Evolutionary conservation across 2,113 vertebrate genomes (phyloP), one percentile per base, ranked within the genome.

Genomic region (Elgaria multicarinata): DNA sequence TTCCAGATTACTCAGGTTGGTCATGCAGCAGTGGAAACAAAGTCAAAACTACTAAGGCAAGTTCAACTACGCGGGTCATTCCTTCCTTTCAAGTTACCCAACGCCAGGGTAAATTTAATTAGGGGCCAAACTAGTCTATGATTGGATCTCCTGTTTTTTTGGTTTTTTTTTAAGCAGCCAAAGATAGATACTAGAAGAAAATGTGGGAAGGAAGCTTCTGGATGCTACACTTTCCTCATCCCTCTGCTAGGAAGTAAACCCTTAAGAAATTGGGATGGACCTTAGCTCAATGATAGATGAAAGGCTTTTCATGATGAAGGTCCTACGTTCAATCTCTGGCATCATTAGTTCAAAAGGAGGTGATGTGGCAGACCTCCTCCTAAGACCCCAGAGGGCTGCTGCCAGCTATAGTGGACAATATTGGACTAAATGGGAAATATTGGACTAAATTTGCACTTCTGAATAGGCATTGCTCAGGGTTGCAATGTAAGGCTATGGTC

Each of bases 1-100:
- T 99, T 89, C 99, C 99, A 62, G 99, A 99, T 96, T 97, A 98
- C 92, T 98, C 98, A 81, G 99, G 99, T 85, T 99, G 99, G 99
- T 99, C 99, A 95, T 99, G 98, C 97, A 99, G 98, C 97, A 99
- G 98, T 64, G 99, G 99, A 90, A 99, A 99, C 97, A 99, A 99
- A 98, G 98, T 99, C 96, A 99, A 99, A 98, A 99, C 99, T 87
- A 99, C 99, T 80, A 99, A 99, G 98, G 99, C 98, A 97, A 98
- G 97, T 97, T 94, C 42, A 62, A 36, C 20, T 6, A 50, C 6
- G 7, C 1, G 46, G 3, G 16, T 53, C 31, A 69, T 39, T 81
- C 36, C 12, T 53, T 88, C 24, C 33, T 53, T 44, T 85, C 44
- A 72, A 26, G 44, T 2, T 24, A 33, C 33, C 64, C 31, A 50